phyloP scores from a whole-genome alignment of 2,113 vertebrate genomes.

The Nanorana parkeri region DNA sequence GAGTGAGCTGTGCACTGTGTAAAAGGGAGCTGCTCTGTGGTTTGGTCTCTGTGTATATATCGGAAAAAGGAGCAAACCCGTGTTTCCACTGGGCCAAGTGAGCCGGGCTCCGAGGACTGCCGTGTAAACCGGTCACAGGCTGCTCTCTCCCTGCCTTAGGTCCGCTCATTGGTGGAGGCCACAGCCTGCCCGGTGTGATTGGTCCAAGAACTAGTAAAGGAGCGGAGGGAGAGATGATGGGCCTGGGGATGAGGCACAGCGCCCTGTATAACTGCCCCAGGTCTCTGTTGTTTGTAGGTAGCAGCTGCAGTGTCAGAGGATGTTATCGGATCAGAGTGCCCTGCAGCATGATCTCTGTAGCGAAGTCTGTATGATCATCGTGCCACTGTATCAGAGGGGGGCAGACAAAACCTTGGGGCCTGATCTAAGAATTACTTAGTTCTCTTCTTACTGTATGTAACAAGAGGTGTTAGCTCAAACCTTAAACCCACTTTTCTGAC shows the following conservation, averaged over 20 bases:
- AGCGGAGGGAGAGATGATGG: conserved; percentile 9
- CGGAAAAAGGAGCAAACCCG: neutral
- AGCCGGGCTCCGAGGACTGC: neutral
- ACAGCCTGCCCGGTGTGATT: conserved; percentile 86
- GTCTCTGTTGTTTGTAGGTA: too few species aligned
- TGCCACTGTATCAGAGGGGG: too few species aligned
- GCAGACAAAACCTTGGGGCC: too few species aligned
- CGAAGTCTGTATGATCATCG: too few species aligned
- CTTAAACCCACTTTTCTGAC: too few species aligned
- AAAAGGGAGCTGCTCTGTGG: conserved; percentile 1
- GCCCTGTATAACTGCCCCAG: neutral
- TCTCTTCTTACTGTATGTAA: too few species aligned
- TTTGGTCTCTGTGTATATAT: neutral
- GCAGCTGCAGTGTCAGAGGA: too few species aligned
- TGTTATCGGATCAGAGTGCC: too few species aligned
- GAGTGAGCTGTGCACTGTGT: neutral
- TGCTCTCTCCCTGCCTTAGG: conserved; percentile 42
- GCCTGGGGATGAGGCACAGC: conserved; percentile 4
- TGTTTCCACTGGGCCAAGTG: neutral
- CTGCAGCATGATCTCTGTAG: too few species aligned
- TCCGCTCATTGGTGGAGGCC: conserved; percentile 81
- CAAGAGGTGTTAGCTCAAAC: too few species aligned
- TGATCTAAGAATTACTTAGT: too few species aligned
- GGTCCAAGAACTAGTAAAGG: conserved; percentile 81
- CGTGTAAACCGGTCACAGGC: conserved; percentile 34